Evolutionary conservation across 2,113 vertebrate species (phyloP), one percentile per base, ranked within the genome.

Genomic region (Zeus faber): DNA sequence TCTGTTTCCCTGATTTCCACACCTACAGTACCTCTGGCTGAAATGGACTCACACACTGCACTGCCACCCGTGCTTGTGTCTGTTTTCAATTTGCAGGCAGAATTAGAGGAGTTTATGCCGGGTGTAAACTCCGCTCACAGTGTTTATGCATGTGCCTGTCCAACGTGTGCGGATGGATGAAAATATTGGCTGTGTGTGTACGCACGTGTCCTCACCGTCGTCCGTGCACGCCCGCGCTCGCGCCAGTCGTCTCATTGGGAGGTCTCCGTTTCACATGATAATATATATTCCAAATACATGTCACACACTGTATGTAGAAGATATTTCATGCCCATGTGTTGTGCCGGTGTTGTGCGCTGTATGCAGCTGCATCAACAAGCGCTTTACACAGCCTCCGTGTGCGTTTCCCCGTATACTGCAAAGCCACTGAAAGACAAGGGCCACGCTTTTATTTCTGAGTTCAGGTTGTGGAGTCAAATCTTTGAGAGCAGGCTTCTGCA

Each of bases 51-150:
- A n/a, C n/a, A n/a, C n/a, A n/a, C n/a, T 6, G 44, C 24, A 53
- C 0, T 29, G 5, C 14, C 17, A 48, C 0, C 3, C 16, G 24
- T 18, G 57, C 64, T 64, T 59, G 26, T 26, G 51, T 72, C 70
- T 85, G 80, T 43, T 82, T 79, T 37, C 62, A 78, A 82, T 87
- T 84, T 79, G 55, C 41, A 54, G 57, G n/a, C n/a, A n/a, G 39
- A 66, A 52, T 49, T 7, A 67, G 56, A 66, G 62, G 21, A 79
- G 81, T 87, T 85, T 85, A 84, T 39, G 55, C 35, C 45, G 0
- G 7, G 44, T 41, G 48, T 77, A 83, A 84, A 85, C 83, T 80
- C 53, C 59, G 40, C 20, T 58, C 47, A 22, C 44, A n/a, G 39
- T 80, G 80, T 82, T 86, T 82, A 76, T 50, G 60, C 17, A 27